Base-by-base conservation (phyloP, 35 echinoderm and acorn worm genomes). In the Holothuria glaberrima region DNA sequence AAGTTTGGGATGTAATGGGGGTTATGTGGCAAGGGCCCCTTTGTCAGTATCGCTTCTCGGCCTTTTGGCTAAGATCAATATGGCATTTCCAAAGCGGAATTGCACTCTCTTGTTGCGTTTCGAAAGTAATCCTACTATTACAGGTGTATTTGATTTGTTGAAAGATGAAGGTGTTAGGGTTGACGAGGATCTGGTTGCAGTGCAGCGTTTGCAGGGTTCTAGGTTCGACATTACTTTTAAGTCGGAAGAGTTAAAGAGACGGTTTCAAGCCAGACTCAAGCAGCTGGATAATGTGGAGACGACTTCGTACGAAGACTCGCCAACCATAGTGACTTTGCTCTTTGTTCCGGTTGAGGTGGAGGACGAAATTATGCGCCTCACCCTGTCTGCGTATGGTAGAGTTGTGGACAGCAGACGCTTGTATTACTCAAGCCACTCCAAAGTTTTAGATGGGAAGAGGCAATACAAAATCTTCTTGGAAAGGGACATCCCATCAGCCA, bases 401-500 rank as follows among this genome's bases (percentile, higher is more conserved):
- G 67, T 91, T 17, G 14, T 91, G 41, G 79, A 36, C 17, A 45
- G 65, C 9, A 9, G 68, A 17, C 35, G 16, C 5, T 56, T 84
- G 22, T 13, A 34, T 9, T 29, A 86, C 48, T 32, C 16, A 22
- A 61, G 86, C 3, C 33, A 73, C 28, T 19, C 70, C 10, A 20
- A 25, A 20, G 32, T 79, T 29, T 59, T 90, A 14, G 80, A 58
- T 28, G 88, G 88, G 6, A 76, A 22, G 4, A 6, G 88, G 10
- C 71, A 90, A 29, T 77, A 59, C 57, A 44, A 27, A 30, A 54
- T 90, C 16, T 25, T 45, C 21, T 26, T 70, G 27, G n/a, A 70
- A 12, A 71, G 44, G 22, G 59, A 91, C 16, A 91, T 91, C 64
- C 89, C 89, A 0, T 91, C 89, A 3, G 64, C 62, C n/a, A 28